Evolutionary conservation across 1,140 invertebrate genomes (phyloP).

Genomic region (Brachionus asplanchnoidis): DNA sequence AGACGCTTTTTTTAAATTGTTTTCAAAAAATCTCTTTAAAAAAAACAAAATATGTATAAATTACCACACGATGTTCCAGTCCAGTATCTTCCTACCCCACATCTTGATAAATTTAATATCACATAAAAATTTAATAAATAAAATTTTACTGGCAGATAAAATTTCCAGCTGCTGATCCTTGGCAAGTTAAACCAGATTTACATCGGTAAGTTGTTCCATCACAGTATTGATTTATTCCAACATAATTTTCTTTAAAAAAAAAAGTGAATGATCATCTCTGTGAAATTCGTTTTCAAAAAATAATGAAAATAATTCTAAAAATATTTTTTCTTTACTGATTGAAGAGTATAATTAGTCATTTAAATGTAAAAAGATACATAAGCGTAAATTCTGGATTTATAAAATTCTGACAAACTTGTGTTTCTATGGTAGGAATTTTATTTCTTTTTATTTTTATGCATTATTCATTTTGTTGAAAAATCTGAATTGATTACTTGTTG

Average conservation of each 20-base stretch:
- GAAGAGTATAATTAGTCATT: too few species aligned
- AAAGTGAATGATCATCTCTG: too few species aligned
- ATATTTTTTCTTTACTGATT: too few species aligned
- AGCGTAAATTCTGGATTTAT: too few species aligned
- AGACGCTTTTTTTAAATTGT: not conserved
- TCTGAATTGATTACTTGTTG: too few species aligned
- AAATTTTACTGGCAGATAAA: not conserved
- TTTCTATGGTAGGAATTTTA: too few species aligned
- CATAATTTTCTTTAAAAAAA: slow-evolving; percentile 7
- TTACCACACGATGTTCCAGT: slow-evolving; percentile 21
- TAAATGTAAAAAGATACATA: too few species aligned
- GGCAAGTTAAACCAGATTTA: not conserved
- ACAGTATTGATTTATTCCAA: slow-evolving; percentile 31
- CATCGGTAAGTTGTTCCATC: slow-evolving; percentile 16
- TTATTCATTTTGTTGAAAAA: too few species aligned
- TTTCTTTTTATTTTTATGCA: too few species aligned
- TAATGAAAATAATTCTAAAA: too few species aligned
- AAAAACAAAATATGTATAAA: not conserved
- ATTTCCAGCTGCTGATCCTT: not conserved
- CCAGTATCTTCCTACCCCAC: not conserved
- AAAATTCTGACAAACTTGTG: too few species aligned
- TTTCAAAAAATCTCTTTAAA: not conserved
- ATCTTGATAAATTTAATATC: not conserved
- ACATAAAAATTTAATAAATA: not conserved
- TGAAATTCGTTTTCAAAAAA: too few species aligned